Conservation (phyloP, 2,797 vertebrate species). For the Muscicapa striata region DNA sequence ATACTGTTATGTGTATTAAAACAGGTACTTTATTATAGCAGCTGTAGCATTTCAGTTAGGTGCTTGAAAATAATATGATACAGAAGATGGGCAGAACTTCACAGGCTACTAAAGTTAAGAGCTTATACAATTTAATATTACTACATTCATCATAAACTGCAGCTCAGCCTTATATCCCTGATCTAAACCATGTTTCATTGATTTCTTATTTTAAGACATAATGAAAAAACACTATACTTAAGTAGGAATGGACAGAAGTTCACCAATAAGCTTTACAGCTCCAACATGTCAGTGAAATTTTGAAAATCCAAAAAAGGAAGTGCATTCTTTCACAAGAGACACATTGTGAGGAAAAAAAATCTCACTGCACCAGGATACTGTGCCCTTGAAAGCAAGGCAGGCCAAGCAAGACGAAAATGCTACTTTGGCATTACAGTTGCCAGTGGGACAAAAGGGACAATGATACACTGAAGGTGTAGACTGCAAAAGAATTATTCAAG, state of each 20-base stretch:
- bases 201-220: background rate
- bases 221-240: background rate
- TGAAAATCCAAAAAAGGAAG: background rate
- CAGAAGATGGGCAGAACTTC: background rate
- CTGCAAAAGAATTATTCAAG: background rate
- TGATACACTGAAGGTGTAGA: background rate
- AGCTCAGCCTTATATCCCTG: background rate
- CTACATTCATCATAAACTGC: background rate
- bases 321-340: background rate
- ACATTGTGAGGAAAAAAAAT: background rate
- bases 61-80: background rate
- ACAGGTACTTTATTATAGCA: conserved; percentile 8
- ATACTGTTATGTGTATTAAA: conserved; percentile 24
- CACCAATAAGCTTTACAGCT: background rate
- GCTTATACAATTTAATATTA: background rate
- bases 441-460: background rate
- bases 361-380: background rate
- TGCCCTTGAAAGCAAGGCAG: conserved; percentile 20
- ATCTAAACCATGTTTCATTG: background rate
- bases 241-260: background rate
- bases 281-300: background rate
- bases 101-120: background rate
- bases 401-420: background rate
- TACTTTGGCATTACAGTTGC: background rate
- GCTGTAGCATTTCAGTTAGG: background rate